Percentiles rank a stretch among this genome's conserved stretches.
Conservation (phyloP, 2,888 invertebrate genomes). For the Aplocera efformata region DNA sequence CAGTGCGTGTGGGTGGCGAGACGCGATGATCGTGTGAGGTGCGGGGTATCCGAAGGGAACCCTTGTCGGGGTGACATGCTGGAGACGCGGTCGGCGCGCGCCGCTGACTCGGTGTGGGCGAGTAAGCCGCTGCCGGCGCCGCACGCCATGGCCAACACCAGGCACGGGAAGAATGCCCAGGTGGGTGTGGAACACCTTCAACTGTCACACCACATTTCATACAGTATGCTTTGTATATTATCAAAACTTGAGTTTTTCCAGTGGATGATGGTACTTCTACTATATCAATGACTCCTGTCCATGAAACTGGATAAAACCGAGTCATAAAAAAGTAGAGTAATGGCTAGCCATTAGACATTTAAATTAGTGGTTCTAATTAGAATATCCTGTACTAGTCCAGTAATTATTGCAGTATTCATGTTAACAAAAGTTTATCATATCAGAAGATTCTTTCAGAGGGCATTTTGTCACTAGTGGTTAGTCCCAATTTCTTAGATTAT, state of each 20-base stretch:
- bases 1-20: slow-evolving; percentile 34
- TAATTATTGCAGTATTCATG: background rate
- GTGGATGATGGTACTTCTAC: slow-evolving; percentile 2
- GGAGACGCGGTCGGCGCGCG: slow-evolving; percentile 87
- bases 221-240: background rate
- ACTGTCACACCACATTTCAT: slow-evolving; percentile 3
- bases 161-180: slow-evolving; percentile 87
- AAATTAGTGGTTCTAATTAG: slow-evolving; percentile 19
- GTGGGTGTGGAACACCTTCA: slow-evolving; percentile 37
- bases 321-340: too few species aligned
- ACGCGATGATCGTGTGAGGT: slow-evolving; percentile 48
- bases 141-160: slow-evolving; percentile 77
- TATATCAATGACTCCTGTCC: background rate
- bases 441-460: too few species aligned
- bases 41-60: slow-evolving; percentile 42
- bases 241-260: background rate
- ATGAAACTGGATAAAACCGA: slow-evolving; percentile 2
- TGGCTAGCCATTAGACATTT: background rate
- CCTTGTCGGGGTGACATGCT: slow-evolving; percentile 81
- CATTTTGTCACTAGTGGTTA: too few species aligned
- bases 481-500: too few species aligned
- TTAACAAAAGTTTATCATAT: background rate
- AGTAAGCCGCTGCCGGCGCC: slow-evolving; percentile 81
- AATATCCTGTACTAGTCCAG: slow-evolving; percentile 19
- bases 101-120: slow-evolving; percentile 86